Evolutionary conservation across 1,140 invertebrate genomes (phyloP).

Genomic region (Episyrphus balteatus): DNA sequence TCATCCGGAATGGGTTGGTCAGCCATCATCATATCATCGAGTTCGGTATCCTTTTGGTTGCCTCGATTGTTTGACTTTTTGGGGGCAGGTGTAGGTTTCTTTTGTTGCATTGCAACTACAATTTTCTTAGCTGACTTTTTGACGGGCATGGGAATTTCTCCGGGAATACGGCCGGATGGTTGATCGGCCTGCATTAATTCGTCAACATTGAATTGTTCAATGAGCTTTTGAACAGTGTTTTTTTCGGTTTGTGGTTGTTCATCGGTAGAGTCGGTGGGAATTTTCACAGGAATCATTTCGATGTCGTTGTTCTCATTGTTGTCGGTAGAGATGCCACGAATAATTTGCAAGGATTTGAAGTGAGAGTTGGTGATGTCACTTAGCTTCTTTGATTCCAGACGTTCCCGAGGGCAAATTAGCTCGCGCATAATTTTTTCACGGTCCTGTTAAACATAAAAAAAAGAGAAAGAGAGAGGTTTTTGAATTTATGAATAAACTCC

Average conservation of each 20-base stretch:
- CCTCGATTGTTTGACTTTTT: background rate
- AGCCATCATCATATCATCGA: constrained; percentile 33
- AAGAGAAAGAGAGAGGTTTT: background rate
- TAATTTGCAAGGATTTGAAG: constrained; percentile 34
- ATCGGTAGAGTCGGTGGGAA: background rate
- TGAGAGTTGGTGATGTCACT: constrained; percentile 33
- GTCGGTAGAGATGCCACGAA: constrained; percentile 30
- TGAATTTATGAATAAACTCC: too few species aligned
- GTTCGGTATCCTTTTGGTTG: constrained; percentile 1
- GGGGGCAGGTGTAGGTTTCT: constrained; percentile 1
- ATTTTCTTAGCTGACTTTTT: constrained; percentile 31
- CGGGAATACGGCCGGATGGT: constrained; percentile 16
- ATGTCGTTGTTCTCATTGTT: constrained; percentile 36
- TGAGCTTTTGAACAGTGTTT: constrained; percentile 12
- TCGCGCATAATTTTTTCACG: constrained; percentile 24
- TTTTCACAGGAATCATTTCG: constrained; percentile 20
- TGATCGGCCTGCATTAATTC: constrained; percentile 27
- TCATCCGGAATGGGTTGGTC: constrained; percentile 23
- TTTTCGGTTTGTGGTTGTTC: constrained; percentile 6
- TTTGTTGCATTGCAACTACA: constrained; percentile 5
- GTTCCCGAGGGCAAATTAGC: constrained; percentile 31
- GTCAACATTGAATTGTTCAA: constrained; percentile 21
- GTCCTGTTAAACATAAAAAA: constrained; percentile 12
- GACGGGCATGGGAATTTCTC: constrained; percentile 26
- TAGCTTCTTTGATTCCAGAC: constrained; percentile 28